Conservation (phyloP, 2,888 invertebrate species). For the Apamea anceps region DNA sequence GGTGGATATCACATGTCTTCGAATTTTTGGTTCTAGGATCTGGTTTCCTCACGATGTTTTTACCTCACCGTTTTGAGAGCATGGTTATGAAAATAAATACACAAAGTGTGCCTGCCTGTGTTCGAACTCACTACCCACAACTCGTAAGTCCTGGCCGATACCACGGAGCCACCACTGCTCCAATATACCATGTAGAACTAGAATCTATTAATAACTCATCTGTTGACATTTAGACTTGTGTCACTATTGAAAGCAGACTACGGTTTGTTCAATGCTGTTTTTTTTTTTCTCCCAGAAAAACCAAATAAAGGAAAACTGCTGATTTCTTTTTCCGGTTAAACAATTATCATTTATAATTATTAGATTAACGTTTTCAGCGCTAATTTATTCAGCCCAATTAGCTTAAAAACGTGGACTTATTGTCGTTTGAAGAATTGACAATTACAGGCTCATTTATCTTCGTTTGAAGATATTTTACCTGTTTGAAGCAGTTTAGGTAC, state of each 20-base stretch:
- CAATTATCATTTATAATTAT: neutral
- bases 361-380: neutral
- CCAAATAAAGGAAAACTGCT: neutral
- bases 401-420: neutral
- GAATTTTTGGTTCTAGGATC: no score
- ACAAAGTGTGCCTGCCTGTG: no score
- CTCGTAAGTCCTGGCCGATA: no score
- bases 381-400: neutral
- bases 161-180: no score
- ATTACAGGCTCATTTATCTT: conserved; percentile 4
- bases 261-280: neutral
- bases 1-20: no score
- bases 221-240: neutral
- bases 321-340: neutral
- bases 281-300: neutral
- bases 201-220: neutral
- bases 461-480: conserved; percentile 7
- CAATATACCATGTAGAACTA: no score
- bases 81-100: no score
- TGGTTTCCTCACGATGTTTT: no score
- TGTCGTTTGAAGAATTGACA: conserved; percentile 11
- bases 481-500: conserved; percentile 14
- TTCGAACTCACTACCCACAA: no score
- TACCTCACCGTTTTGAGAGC: no score
- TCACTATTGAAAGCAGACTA: neutral